These are phyloP conservation scores for Barypeithes pellucidus DNA, from an alignment of 2,888 invertebrate genomes.

Conservation along the genomic window DNA sequence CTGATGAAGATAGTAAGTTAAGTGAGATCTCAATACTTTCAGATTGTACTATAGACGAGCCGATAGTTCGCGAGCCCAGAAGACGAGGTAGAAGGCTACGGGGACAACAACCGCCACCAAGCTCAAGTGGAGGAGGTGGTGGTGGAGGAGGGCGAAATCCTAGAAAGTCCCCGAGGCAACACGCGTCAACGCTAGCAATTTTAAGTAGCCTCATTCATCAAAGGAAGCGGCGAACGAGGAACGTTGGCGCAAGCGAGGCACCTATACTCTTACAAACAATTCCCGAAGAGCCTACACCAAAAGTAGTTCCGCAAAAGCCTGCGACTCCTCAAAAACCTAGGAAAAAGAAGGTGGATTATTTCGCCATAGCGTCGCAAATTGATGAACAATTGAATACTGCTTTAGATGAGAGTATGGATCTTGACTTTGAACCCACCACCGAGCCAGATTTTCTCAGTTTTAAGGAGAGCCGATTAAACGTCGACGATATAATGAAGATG, in stretches of 20 bases:
- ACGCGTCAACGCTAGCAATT: constrained; percentile 90
- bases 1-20: constrained; percentile 48
- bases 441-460: constrained; percentile 68
- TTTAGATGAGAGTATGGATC: constrained; percentile 53
- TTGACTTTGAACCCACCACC: constrained; percentile 59
- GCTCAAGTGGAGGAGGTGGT: constrained; percentile 42
- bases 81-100: constrained; percentile 46
- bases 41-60: constrained; percentile 24
- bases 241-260: constrained; percentile 21
- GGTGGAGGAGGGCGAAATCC: constrained; percentile 74
- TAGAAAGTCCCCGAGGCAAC: constrained; percentile 89
- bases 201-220: constrained; percentile 79
- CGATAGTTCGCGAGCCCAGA: constrained; percentile 9
- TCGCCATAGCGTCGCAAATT: constrained; percentile 68
- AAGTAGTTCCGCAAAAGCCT: constrained; percentile 18
- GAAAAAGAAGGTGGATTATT: constrained; percentile 64
- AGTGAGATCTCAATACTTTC: constrained; percentile 41
- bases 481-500: constrained; percentile 66
- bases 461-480: constrained; percentile 58
- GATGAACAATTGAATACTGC: constrained; percentile 69
- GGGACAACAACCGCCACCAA: constrained; percentile 44
- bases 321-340: constrained; percentile 68
- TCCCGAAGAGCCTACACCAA: constrained; percentile 60
- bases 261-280: constrained; percentile 58
- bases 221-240: constrained; percentile 69